Evolutionary conservation across 2,113 vertebrate genomes (phyloP).

Genomic region (Callocephalon fimbriatum): DNA sequence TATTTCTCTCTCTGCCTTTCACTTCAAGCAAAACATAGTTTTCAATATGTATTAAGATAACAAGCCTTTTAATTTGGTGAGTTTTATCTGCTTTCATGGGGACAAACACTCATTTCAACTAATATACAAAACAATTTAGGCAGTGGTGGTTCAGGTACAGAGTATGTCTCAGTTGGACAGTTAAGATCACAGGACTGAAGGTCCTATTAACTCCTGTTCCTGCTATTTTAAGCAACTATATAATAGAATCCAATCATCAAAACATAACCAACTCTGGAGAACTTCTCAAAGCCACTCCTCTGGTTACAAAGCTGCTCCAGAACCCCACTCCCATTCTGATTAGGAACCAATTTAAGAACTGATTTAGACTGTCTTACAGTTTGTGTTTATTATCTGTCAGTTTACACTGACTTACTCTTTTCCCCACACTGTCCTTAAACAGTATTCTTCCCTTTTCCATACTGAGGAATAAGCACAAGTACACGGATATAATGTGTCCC

Average conservation of each 20-base stretch:
- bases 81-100: neutral
- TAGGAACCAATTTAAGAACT: slow-evolving; percentile 10
- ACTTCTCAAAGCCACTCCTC: slow-evolving; percentile 5
- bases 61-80: slow-evolving; percentile 1
- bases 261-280: slow-evolving; percentile 3
- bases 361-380: neutral
- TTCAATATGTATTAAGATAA: neutral
- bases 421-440: neutral
- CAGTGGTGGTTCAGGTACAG: neutral
- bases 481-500: neutral
- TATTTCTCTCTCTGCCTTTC: neutral
- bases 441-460: neutral
- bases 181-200: neutral
- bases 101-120: neutral
- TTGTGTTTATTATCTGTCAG: neutral
- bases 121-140: neutral
- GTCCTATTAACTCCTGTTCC: neutral
- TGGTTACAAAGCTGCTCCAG: neutral
- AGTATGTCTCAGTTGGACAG: neutral
- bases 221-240: slow-evolving; percentile 23
- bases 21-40: neutral
- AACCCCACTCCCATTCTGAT: neutral
- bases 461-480: neutral
- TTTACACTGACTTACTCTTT: neutral
- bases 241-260: neutral